phyloP scores from a whole-genome alignment of 1,140 invertebrate species.

The Penaeus vannamei region DNA sequence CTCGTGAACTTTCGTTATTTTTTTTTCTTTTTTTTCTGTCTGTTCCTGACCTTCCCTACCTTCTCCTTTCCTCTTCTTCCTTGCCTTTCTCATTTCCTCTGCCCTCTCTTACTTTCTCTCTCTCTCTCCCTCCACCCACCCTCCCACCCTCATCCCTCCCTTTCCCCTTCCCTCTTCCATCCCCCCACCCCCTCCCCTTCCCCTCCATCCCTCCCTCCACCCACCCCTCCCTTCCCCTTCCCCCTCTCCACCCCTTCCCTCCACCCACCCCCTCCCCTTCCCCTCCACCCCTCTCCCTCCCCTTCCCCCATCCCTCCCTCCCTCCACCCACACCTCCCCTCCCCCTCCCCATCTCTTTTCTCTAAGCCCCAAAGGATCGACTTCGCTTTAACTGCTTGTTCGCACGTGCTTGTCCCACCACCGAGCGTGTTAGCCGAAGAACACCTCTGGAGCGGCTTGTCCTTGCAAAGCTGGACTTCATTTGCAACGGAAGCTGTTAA shows the following conservation, averaged over 20 bases:
- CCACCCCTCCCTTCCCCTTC: background rate
- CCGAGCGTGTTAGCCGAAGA: no score
- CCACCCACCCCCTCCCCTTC: background rate
- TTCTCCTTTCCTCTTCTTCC: background rate
- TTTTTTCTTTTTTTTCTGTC: background rate
- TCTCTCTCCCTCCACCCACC: background rate
- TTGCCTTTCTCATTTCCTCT: background rate
- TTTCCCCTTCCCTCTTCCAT: background rate
- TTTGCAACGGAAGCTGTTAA: no score
- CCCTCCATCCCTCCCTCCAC: background rate
- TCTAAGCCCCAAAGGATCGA: no score
- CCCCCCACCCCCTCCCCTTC: background rate
- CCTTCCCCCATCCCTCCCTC: background rate
- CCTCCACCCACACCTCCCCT: background rate
- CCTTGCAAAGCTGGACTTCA: no score
- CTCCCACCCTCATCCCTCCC: background rate
- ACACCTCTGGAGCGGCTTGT: no score
- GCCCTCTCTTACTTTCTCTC: no score
- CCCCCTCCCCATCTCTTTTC: no score
- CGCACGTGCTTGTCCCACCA: no score
- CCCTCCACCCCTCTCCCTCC: no score
- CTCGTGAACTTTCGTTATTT: no score
- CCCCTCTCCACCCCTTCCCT: background rate
- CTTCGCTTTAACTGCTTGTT: no score
- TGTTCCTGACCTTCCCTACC: background rate